Evolutionary conservation across 1,140 invertebrate species (phyloP).

Genomic region (Nilaparvata lugens): DNA sequence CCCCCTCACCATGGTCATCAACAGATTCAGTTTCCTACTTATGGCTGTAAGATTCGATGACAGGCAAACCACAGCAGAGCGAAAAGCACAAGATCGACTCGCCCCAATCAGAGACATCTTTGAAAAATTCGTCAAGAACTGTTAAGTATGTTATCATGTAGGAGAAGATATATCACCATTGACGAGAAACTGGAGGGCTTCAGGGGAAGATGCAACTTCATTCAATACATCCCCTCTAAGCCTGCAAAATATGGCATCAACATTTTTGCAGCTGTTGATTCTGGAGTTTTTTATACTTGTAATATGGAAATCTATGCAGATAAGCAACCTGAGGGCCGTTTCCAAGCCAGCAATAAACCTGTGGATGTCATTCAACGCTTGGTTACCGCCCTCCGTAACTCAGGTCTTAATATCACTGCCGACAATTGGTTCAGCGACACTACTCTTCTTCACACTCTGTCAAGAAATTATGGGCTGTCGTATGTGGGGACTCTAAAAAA

Average conservation of each 20-base stretch:
- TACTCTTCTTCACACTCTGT: not conserved
- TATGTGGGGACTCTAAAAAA: constrained; percentile 25
- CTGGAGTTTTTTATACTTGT: constrained; percentile 26
- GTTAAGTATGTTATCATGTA: constrained; percentile 23
- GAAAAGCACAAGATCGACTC: constrained; percentile 21
- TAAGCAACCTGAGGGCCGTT: constrained; percentile 13
- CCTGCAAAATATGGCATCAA: constrained; percentile 37
- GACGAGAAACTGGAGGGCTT: constrained; percentile 34
- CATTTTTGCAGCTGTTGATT: constrained; percentile 28
- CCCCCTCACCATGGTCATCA: constrained; percentile 9
- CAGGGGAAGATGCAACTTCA: constrained; percentile 32
- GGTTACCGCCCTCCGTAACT: constrained; percentile 28
- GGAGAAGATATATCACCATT: constrained; percentile 23
- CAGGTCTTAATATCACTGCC: constrained; percentile 33
- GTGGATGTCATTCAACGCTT: constrained; percentile 31
- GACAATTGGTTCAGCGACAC: constrained; percentile 31
- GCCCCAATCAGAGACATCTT: constrained; percentile 24
- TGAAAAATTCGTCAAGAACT: constrained; percentile 24
- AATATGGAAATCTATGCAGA: constrained; percentile 29
- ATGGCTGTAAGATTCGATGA: constrained; percentile 31
- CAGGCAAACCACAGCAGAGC: constrained; percentile 23
- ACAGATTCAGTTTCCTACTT: constrained; percentile 11
- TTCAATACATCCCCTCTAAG: constrained; percentile 38
- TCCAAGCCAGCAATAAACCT: constrained; percentile 10
- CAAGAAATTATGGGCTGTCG: not conserved